Evolutionary conservation across 2,888 invertebrate genomes (phyloP), one percentile per base, ranked within the genome.

Genomic region (Microdon myrmicae): DNA sequence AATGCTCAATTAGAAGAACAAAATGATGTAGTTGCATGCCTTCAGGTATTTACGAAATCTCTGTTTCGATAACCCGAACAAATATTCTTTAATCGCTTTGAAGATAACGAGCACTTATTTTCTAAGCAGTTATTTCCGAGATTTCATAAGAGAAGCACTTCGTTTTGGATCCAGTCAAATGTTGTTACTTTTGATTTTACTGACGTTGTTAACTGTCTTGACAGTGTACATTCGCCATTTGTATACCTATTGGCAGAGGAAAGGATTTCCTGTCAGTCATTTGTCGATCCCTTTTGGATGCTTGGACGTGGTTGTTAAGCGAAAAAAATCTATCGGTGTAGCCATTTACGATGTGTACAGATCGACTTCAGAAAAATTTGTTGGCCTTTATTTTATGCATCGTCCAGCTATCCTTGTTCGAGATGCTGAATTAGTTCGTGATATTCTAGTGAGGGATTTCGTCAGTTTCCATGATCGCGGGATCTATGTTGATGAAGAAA

Each of bases 401-500:
- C 80, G 83, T 25, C 87, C 86, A 2, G 83, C 84, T n/a, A 73
- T 89, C 20, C 73, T 87, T 17, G 78, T 88, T 4, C 79, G 87
- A 48, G 86, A 88, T 75, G 83, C 85, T 7, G 83, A 85, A 8
- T 71, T 88, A 56, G 84, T 85, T 1, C 86, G 85, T 67, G 79
- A 82, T 41, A 81, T 89, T 12, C 72, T 88, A 68, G 82, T 83
- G 31, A 83, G 82, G 68, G 87, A 88, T 71, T 89, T 87, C 68
- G 80, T 80, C 7, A 79, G 85, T 73, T 89, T 89, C 68, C 83
- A 84, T 73, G 87, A 88, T 68, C 84, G 87, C 35, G 88, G 87
- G 0, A 79, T 85, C 22, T 84, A 85, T 71, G 81, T 79, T 38
- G 86, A 87, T 51, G 86, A 86, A 41, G 76, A 82, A 9, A 82